Conservation (phyloP, 2,797 vertebrate genomes). For the Apogon talboti region DNA sequence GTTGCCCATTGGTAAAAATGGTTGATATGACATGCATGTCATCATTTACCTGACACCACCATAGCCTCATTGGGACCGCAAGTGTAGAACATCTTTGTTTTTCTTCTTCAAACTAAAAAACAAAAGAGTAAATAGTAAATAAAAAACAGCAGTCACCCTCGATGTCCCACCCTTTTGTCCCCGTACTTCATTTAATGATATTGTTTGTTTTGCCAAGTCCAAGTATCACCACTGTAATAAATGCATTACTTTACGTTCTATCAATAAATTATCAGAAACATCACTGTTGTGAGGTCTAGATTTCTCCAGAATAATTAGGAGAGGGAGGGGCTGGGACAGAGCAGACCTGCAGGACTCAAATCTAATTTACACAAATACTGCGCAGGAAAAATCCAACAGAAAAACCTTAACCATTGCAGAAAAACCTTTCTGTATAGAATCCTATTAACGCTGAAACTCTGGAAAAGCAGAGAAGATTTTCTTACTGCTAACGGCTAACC, state of each 20-base stretch:
- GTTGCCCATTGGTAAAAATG: too few relatives aligned
- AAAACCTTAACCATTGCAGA: not conserved
- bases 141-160: not conserved
- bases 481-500: not conserved
- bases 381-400: slow-evolving; percentile 38
- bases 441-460: accelerated
- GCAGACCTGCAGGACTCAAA: slow-evolving; percentile 22
- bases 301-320: not conserved
- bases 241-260: not conserved
- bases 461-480: accelerated
- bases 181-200: not conserved
- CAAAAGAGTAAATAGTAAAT: not conserved
- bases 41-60: slow-evolving; percentile 90
- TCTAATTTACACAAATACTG: slow-evolving; percentile 53
- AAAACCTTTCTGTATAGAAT: not conserved
- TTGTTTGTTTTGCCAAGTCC: too few relatives aligned
- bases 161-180: not conserved
- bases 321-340: slow-evolving; percentile 20
- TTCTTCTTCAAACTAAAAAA: slow-evolving; percentile 44
- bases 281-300: not conserved
- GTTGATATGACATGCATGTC: not conserved
- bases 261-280: not conserved
- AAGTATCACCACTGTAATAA: too few relatives aligned
- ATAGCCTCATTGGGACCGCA: slow-evolving; percentile 95
- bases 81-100: slow-evolving; percentile 87